Percentiles rank a stretch among this genome's conserved stretches.
Conservation (phyloP, 1,140 invertebrate species). For the Polyergus mexicanus region DNA sequence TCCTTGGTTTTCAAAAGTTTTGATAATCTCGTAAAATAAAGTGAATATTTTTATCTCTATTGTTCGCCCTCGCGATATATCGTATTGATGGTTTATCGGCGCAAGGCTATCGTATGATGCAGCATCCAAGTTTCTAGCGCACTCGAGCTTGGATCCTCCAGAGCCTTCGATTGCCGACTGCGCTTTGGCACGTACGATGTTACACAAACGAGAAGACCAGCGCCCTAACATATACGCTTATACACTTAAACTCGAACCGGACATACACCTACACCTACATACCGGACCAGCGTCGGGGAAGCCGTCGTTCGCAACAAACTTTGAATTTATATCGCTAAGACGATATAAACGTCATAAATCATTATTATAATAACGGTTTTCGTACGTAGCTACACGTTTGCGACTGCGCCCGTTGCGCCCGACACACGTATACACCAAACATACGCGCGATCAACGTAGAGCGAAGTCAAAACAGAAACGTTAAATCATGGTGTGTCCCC, state of each 20-base stretch:
- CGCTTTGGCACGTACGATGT: slow-evolving; percentile 57
- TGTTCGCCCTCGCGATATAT: slow-evolving; percentile 43
- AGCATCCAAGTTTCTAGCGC: slow-evolving; percentile 53
- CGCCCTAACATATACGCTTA: neutral
- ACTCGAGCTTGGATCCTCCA: slow-evolving; percentile 49
- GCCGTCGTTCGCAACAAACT: slow-evolving; percentile 79
- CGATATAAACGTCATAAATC: slow-evolving; percentile 84
- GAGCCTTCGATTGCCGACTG: slow-evolving; percentile 52
- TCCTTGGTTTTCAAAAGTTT: neutral
- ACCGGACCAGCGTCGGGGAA: slow-evolving; percentile 44
- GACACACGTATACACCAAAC: slow-evolving; percentile 6
- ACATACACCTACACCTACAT: slow-evolving; percentile 15
- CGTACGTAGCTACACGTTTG: slow-evolving; percentile 61
- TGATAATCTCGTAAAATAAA: slow-evolving; percentile 9
- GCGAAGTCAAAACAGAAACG: slow-evolving; percentile 74
- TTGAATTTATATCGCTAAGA: slow-evolving; percentile 84
- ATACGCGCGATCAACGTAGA: slow-evolving; percentile 40
- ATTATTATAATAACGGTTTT: slow-evolving; percentile 82
- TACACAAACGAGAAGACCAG: slow-evolving; percentile 30
- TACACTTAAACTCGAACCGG: neutral
- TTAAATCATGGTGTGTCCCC: slow-evolving; percentile 74
- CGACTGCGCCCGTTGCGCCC: slow-evolving; percentile 51
- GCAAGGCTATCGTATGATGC: slow-evolving; percentile 38
- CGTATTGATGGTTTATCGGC: slow-evolving; percentile 51
- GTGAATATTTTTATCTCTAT: slow-evolving; percentile 31